phyloP scores from a whole-genome alignment of 2,797 vertebrate genomes.

The Mus caroli region DNA sequence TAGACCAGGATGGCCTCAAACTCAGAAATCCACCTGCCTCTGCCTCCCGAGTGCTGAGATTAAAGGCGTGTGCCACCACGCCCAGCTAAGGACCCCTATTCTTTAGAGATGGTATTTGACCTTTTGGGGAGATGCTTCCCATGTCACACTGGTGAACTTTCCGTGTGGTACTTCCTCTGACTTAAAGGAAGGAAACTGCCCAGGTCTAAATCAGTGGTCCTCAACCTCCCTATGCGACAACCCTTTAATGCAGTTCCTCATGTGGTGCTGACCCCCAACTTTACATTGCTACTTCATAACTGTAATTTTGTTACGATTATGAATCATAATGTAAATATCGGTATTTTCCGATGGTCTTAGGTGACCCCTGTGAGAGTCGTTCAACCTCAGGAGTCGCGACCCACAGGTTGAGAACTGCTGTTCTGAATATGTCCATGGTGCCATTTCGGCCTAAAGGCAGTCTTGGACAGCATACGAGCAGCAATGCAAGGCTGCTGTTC shows the following conservation, averaged over 20 bases:
- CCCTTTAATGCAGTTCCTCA: background rate
- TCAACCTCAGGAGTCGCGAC: background rate
- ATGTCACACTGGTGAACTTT: too few relatives aligned
- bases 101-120: background rate
- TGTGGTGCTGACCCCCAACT: background rate
- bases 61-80: too few relatives aligned
- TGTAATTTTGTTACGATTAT: background rate
- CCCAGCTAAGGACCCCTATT: background rate
- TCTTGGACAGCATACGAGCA: background rate
- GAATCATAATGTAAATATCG: background rate
- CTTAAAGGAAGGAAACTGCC: background rate
- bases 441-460: background rate
- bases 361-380: background rate
- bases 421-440: background rate
- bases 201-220: background rate
- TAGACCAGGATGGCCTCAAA: too few relatives aligned
- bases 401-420: background rate
- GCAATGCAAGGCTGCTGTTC: background rate
- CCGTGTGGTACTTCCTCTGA: background rate
- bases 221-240: rapidly evolving
- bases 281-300: background rate
- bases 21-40: too few relatives aligned
- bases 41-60: too few relatives aligned
- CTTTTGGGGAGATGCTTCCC: background rate
- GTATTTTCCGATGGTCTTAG: background rate